Conservation (phyloP, 2,797 vertebrate genomes). For the Vultur gryphus region DNA sequence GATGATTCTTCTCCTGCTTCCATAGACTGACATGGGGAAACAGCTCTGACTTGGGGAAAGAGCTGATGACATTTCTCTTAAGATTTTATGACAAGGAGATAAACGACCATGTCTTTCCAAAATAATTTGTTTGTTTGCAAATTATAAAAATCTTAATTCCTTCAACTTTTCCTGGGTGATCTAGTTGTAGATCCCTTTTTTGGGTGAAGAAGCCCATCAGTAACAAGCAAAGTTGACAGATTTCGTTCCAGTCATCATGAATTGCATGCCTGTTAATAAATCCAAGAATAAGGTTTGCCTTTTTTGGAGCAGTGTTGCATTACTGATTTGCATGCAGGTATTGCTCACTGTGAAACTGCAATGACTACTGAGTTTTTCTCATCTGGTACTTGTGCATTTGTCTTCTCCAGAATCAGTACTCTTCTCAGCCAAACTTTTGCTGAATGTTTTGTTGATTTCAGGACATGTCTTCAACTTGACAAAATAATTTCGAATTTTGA, state of each 20-base stretch:
- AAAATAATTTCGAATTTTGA: not conserved
- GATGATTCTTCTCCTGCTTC: not conserved
- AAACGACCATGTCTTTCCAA: not conserved
- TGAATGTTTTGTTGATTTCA: not conserved
- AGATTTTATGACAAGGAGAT: not conserved
- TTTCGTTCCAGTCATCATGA: not conserved
- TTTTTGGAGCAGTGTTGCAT: not conserved
- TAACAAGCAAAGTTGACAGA: not conserved
- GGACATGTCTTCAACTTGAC: not conserved
- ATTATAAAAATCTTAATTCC: not conserved
- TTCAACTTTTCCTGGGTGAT: not conserved
- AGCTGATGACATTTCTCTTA: not conserved
- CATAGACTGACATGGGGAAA: not conserved
- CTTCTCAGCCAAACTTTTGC: not conserved
- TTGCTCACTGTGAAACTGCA: not conserved
- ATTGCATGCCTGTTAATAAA: not conserved
- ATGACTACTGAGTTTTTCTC: not conserved
- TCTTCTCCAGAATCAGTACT: not conserved
- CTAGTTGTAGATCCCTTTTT: not conserved
- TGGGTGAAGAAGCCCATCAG: not conserved
- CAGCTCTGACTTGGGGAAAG: not conserved
- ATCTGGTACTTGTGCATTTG: not conserved
- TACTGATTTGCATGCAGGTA: not conserved
- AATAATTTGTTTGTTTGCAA: not conserved
- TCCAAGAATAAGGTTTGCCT: not conserved